These are phyloP conservation scores for Forbesichthys papilliferus DNA, from an alignment of 2,113 vertebrate species.

Conservation along the genomic window DNA sequence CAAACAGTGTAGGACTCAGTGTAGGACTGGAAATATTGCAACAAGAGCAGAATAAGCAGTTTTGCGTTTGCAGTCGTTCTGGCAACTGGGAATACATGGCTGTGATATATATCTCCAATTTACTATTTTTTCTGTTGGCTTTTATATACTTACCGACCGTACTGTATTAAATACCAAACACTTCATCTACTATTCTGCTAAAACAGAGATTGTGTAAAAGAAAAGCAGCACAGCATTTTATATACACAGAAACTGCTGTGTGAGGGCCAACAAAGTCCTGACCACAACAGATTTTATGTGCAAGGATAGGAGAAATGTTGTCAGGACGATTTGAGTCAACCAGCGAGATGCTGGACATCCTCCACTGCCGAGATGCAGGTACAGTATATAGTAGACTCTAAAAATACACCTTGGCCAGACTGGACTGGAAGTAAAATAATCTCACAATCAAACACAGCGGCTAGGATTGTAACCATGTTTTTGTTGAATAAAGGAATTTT, in stretches of 20 bases:
- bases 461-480: neutral
- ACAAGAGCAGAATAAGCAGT: neutral
- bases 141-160: neutral
- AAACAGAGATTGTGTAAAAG: no score
- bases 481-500: neutral
- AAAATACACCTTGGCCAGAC: constrained; percentile 53
- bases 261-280: constrained; percentile 34
- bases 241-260: constrained; percentile 28
- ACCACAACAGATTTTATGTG: constrained; percentile 49
- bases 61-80: no score
- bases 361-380: constrained; percentile 52
- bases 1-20: constrained; percentile 1
- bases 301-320: constrained; percentile 58
- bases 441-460: neutral
- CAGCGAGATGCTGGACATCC: constrained; percentile 63
- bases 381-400: constrained; percentile 41
- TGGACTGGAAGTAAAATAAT: constrained; percentile 5
- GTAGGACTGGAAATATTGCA: neutral
- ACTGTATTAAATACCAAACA: neutral
- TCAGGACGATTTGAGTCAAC: constrained; percentile 60
- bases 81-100: no score
- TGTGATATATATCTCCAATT: no score
- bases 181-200: no score
- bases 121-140: neutral
- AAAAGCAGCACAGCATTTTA: no score